These are phyloP conservation scores for human (Homo sapiens) DNA, from an alignment of 2,113 vertebrate genomes.

Conservation along the genomic window GRCh38 chr22:16926501-16927000, in stretches of 20 bases:
- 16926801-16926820: too few species aligned
- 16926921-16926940: neutral
- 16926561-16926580: neutral
- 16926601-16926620: neutral
- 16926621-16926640: neutral
- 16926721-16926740: neutral
- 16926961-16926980: neutral
- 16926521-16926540: neutral
- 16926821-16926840: neutral
- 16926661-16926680: neutral
- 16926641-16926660: neutral
- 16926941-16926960: neutral
- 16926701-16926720: neutral
- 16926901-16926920: neutral
- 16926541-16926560: neutral
- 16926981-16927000: neutral
- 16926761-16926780: neutral
- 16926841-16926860: neutral
- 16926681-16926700: neutral
- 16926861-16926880: neutral
- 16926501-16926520: neutral
- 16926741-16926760: neutral
- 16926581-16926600: neutral
- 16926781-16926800: neutral
- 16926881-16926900: too few species aligned